phyloP scores from a whole-genome alignment of 2,113 vertebrate genomes.

The Tachysurus fulvidraco region DNA sequence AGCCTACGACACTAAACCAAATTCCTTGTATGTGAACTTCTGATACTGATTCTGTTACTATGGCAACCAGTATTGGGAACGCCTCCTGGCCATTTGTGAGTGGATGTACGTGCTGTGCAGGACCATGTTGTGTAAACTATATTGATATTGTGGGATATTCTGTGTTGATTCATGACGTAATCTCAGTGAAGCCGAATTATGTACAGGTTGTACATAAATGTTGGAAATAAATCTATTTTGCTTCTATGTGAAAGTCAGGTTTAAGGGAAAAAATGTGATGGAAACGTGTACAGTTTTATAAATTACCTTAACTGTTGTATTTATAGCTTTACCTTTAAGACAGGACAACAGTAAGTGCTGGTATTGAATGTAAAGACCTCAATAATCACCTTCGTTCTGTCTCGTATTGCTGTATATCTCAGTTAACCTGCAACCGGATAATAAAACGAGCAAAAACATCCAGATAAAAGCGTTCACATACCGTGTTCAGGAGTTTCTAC shows the following conservation, averaged over 20 bases:
- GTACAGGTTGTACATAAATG: not conserved
- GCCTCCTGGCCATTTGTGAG: too few relatives aligned
- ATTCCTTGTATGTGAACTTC: too few relatives aligned
- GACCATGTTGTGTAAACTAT: too few relatives aligned
- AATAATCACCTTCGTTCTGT: not conserved
- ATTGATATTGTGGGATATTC: not conserved
- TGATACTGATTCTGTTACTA: too few relatives aligned
- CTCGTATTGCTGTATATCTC: not conserved
- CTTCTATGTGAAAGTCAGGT: not conserved
- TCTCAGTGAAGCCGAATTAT: too few relatives aligned
- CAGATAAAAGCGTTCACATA: not conserved
- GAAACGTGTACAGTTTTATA: not conserved
- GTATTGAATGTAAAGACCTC: not conserved
- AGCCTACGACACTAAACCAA: too few relatives aligned
- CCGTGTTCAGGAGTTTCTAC: not conserved
- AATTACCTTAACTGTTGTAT: not conserved
- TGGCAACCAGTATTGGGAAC: too few relatives aligned
- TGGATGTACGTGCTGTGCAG: too few relatives aligned
- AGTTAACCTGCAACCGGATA: not conserved
- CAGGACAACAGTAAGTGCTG: too few relatives aligned
- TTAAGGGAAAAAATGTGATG: too few relatives aligned
- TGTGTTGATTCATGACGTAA: too few relatives aligned
- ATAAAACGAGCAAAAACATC: not conserved
- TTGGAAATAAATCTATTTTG: not conserved
- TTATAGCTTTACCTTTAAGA: not conserved